phyloP scores from a whole-genome alignment of 2,888 invertebrate genomes.

The Melieria crassipennis region DNA sequence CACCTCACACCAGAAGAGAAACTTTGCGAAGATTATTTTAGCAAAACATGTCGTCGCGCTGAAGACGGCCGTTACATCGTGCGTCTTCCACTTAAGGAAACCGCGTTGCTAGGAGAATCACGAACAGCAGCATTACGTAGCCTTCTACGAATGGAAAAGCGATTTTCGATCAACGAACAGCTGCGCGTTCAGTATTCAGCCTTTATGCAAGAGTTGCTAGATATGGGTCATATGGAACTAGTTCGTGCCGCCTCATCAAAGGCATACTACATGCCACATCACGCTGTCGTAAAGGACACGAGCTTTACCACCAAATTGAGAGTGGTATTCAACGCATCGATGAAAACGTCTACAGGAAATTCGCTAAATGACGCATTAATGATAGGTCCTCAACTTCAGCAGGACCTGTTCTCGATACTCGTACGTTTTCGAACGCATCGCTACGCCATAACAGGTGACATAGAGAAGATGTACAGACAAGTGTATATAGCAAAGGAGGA shows the following conservation, averaged over 20 bases:
- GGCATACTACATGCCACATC: conserved; percentile 13
- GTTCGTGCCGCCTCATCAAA: not conserved
- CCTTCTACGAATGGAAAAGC: conserved; percentile 34
- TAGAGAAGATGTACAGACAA: conserved; percentile 38
- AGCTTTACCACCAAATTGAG: conserved; percentile 35
- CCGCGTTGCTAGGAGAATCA: conserved; percentile 14
- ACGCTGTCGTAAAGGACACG: conserved; percentile 28
- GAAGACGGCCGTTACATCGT: not conserved
- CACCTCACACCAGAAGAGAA: conserved; percentile 25
- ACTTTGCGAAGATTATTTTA: conserved; percentile 35
- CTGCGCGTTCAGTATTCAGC: conserved; percentile 17
- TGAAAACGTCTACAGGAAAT: conserved; percentile 8
- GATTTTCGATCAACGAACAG: conserved; percentile 18
- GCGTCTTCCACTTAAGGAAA: too few species aligned
- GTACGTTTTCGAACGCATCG: conserved; percentile 32
- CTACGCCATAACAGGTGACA: not conserved
- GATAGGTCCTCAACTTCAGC: conserved; percentile 38
- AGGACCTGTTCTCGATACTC: conserved; percentile 29
- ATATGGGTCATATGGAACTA: conserved; percentile 20
- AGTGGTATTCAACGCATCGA: conserved; percentile 34
- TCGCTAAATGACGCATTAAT: conserved; percentile 33
- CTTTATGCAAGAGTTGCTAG: conserved; percentile 27
- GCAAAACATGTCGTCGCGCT: conserved; percentile 20
- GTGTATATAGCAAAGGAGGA: conserved; percentile 13
- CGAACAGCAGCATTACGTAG: conserved; percentile 22